These are phyloP conservation scores for Cheilosia soror DNA, from an alignment of 2,888 invertebrate species.

Conservation along the genomic window DNA sequence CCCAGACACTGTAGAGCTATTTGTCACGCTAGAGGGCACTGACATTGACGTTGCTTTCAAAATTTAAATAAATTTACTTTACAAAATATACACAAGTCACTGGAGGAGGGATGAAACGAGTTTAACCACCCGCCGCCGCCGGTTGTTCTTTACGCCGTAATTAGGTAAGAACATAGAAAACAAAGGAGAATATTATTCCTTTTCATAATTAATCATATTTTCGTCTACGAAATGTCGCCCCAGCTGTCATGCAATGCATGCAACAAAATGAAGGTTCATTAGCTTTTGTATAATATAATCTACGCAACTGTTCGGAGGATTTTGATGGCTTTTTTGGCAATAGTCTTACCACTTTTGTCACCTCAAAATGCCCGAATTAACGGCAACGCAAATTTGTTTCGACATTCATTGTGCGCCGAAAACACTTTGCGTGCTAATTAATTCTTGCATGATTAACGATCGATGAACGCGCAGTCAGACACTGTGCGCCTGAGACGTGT, in stretches of 20 bases:
- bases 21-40: constrained; percentile 50
- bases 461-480: constrained; percentile 20
- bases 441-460: constrained; percentile 52
- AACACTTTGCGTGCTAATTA: constrained; percentile 52
- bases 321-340: constrained; percentile 34
- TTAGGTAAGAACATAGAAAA: constrained; percentile 32
- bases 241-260: constrained; percentile 41
- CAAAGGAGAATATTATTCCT: constrained; percentile 18
- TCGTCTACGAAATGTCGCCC: constrained; percentile 16
- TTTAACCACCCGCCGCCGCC: constrained; percentile 2
- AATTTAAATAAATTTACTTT: constrained; percentile 33
- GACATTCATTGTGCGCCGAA: constrained; percentile 40
- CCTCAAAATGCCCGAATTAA: constrained; percentile 15
- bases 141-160: constrained; percentile 3
- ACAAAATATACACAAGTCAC: background rate
- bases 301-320: background rate
- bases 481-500: background rate
- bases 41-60: constrained; percentile 10
- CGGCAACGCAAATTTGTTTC: constrained; percentile 38
- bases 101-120: background rate
- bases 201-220: constrained; percentile 47
- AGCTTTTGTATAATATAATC: constrained; percentile 3
- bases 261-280: constrained; percentile 42
- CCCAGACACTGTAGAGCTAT: constrained; percentile 20
- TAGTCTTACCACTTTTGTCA: constrained; percentile 21